These are phyloP conservation scores for Flexamia atlantica DNA, from an alignment of 2,888 invertebrate genomes.

Conservation along the genomic window DNA sequence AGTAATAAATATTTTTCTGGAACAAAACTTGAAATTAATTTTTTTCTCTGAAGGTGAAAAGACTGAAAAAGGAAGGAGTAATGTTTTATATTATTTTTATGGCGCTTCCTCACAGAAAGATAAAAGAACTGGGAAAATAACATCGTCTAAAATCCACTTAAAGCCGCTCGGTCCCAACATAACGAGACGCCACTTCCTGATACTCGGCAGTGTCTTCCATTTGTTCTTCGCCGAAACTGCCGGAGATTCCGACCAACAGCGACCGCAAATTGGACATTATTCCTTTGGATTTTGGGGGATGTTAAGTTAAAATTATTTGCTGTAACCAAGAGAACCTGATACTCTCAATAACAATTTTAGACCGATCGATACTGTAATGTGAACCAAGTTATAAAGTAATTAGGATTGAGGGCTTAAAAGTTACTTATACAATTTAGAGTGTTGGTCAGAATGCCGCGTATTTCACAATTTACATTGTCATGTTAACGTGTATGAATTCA, in stretches of 20 bases:
- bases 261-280: not conserved
- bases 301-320: not conserved
- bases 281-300: not conserved
- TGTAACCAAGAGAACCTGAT: too few species aligned
- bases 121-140: slow-evolving; percentile 23
- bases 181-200: not conserved
- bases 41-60: not conserved
- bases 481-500: too few species aligned
- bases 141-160: slow-evolving; percentile 35
- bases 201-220: not conserved
- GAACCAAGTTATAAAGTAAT: too few species aligned
- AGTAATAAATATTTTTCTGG: too few species aligned
- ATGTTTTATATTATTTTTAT: slow-evolving; percentile 7
- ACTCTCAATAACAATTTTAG: too few species aligned
- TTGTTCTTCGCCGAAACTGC: not conserved
- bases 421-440: too few species aligned
- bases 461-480: too few species aligned
- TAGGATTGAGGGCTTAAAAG: too few species aligned
- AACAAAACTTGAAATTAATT: too few species aligned
- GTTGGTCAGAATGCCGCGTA: too few species aligned
- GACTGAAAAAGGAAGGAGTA: not conserved
- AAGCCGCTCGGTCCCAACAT: not conserved
- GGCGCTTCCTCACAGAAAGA: not conserved
- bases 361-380: too few species aligned
- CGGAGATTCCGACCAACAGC: not conserved